A percentile compares a stretch with the other conserved stretches of the same genome.
phyloP scores from a whole-genome alignment of 2,888 invertebrate species.

The Brenthis ino region DNA sequence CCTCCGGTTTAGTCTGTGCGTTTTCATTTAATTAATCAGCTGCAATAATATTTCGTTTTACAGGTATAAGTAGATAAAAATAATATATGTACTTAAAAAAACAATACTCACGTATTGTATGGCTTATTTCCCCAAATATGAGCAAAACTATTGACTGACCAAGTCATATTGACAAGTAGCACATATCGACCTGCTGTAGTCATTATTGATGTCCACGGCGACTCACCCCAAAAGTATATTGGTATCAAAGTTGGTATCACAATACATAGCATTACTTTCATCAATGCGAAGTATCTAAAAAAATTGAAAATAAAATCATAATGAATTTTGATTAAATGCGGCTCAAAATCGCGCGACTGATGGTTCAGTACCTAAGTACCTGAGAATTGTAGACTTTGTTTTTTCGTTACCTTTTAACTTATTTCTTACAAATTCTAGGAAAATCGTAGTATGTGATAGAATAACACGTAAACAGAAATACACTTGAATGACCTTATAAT shows the following conservation, averaged over 20 bases:
- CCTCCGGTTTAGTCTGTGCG: no score
- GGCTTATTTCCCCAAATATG: conserved; percentile 89
- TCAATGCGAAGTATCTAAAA: conserved; percentile 84
- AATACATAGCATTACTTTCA: conserved; percentile 87
- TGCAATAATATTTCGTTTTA: background rate
- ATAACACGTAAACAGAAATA: no score
- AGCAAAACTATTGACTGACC: conserved; percentile 95
- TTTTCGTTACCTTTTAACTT: no score
- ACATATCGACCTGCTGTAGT: conserved; percentile 87
- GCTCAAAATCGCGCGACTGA: no score
- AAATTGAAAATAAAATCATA: background rate
- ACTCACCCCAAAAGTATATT: conserved; percentile 87
- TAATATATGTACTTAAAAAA: background rate
- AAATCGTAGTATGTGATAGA: no score
- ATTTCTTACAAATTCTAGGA: no score
- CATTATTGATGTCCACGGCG: conserved; percentile 72
- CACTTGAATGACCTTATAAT: no score
- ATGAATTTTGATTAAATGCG: no score
- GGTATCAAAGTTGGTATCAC: conserved; percentile 87
- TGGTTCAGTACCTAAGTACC: no score
- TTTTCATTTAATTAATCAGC: background rate
- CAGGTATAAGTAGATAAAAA: background rate
- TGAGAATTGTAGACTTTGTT: no score
- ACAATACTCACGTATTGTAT: conserved; percentile 84
- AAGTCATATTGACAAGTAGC: conserved; percentile 90